phyloP scores from a whole-genome alignment of 2,888 invertebrate species.

The Rhagium mordax region DNA sequence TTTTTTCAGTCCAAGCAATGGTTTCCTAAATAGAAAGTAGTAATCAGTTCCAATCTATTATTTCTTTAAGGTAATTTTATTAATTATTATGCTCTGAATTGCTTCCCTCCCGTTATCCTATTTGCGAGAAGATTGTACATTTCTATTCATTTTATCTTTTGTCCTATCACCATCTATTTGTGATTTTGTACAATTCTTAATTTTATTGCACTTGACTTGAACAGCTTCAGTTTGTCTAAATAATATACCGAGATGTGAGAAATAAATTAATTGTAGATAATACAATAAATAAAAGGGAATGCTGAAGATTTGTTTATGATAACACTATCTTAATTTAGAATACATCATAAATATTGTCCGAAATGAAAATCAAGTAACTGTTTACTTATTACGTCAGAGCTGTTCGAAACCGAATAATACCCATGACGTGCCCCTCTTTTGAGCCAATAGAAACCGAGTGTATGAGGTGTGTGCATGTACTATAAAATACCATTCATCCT shows the following conservation, averaged over 20 bases:
- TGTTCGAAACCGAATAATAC: neutral
- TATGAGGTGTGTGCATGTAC: constrained; percentile 10
- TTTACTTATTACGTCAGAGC: neutral
- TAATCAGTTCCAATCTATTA: too few relatives aligned
- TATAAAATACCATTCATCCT: constrained; percentile 38
- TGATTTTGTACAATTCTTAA: too few relatives aligned
- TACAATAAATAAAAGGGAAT: neutral
- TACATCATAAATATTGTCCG: constrained; percentile 15
- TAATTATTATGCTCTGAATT: too few relatives aligned
- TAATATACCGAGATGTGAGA: neutral
- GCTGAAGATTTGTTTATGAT: neutral
- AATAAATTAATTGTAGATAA: neutral
- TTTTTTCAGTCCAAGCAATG: too few relatives aligned
- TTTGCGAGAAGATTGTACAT: too few relatives aligned
- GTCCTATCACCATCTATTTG: too few relatives aligned
- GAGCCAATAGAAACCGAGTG: constrained; percentile 38
- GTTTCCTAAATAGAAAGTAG: too few relatives aligned
- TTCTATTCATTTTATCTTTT: too few relatives aligned
- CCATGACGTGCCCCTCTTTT: constrained; percentile 40
- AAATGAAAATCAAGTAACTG: neutral
- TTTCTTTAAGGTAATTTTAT: too few relatives aligned
- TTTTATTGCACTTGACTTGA: neutral
- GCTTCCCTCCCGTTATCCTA: too few relatives aligned
- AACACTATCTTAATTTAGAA: constrained; percentile 22
- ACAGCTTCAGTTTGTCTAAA: neutral